Base-by-base conservation (phyloP, 1,140 invertebrate species). In the Trinorchestia longiramus region DNA sequence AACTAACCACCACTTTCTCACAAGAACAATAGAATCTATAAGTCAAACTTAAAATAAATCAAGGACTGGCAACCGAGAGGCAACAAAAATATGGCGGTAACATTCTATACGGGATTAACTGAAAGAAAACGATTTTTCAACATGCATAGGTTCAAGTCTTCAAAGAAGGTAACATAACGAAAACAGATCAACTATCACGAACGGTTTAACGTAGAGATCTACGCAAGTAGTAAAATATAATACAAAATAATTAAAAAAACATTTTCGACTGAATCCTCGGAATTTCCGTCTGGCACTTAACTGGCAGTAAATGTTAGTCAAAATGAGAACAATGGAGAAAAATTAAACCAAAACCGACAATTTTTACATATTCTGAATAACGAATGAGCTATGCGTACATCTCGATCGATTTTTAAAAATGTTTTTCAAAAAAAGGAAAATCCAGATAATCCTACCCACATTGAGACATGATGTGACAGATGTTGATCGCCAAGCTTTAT, bases 151-250 rank as follows among this genome's bases (percentile, higher is more conserved):
- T 77, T 77, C 28, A 77, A 36, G 62, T 77, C 62, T 77, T 77
- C 62, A 77, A 77, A 23, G 62, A 77, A 77, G 62, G 62, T 77
- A 77, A 77, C 62, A n/a, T n/a, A 77, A 77, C 62, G 28, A 77
- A 77, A 77, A 77, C 62, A 77, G 62, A 77, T 77, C 62, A 77
- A 77, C 62, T 77, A 77, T 77, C 62, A 77, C 62, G 62, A 77
- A 77, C 62, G 62, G 62, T 77, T 77, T 77, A 77, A 77, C 62
- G 62, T 77, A 77, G 62, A 77, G 62, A 77, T 77, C 62, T 77
- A 77, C 62, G 11, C 62, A 77, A 77, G 62, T 77, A 77, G 36
- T 77, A 36, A 77, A 77, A 77, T 77, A 77, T 77, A 77, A 77
- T 77, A 77, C 62, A 77, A 23, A 77, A 77, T 77, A 77, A 77